Evolutionary conservation across 2,797 vertebrate genomes (phyloP), one percentile per base, ranked within the genome.

Genomic region (Chromis chromis): DNA sequence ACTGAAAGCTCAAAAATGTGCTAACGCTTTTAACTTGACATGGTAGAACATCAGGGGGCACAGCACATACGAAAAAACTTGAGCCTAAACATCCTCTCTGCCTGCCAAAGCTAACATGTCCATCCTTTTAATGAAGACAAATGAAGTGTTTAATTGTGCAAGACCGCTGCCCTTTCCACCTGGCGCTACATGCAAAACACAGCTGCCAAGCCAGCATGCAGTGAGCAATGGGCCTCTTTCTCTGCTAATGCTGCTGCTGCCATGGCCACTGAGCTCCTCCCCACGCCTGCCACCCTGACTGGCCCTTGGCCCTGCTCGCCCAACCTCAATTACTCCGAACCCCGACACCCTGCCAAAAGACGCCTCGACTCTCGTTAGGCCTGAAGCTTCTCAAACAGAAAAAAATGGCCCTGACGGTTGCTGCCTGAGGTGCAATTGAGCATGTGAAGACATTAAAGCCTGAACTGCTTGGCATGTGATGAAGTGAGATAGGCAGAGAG

Each of bases 121-220:
- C 78, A 79, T 88, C 68, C 78, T 77, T 85, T 76, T 89, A 89
- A 90, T 88, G 88, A 89, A 89, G 85, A 88, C 82, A 86, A 93
- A 92, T 89, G 70, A 86, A 81, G 83, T 84, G 86, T 76, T 90
- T 88, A 90, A 93, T 86, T 88, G 86, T 79, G 74, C 71, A 68
- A 70, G 74, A 84, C 74, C 1, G 36, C 70, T 86, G 85, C 75
- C 86, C 87, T 90, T 88, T 91, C 71, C 88, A 86, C 85, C 86
- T 87, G 80, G 84, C 74, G 70, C 79, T 57, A 62, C 81, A 87
- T 67, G 82, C 79, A 84, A 83, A 90, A 89, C 90, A 88, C 88
- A 88, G 88, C 86, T 90, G 89, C 78, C 79, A 78, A 75, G 74
- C 69, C 57, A 42, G 76, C 62, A 13, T 73, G 73, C 76, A 66